These are phyloP conservation scores for Drosophila nasuta DNA, from an alignment of 1,140 invertebrate species.

Conservation along the genomic window DNA sequence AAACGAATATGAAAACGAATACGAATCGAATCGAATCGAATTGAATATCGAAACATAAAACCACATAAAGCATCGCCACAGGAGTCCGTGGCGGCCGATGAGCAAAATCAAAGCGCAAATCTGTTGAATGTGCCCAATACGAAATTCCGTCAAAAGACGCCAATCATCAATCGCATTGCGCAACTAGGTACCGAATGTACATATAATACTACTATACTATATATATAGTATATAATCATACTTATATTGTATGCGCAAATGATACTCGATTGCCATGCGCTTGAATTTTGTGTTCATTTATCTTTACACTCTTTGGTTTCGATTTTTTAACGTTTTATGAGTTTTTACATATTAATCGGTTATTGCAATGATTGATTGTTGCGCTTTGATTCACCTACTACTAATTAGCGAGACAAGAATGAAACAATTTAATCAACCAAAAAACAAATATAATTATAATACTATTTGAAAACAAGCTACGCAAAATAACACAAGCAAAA, in stretches of 20 bases:
- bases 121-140: conserved; percentile 67
- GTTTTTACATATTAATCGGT: conserved; percentile 30
- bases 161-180: conserved; percentile 83
- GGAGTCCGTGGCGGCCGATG: conserved; percentile 64
- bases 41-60: conserved; percentile 24
- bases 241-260: conserved; percentile 58
- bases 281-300: conserved; percentile 45
- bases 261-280: conserved; percentile 79
- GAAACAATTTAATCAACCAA: conserved; percentile 36
- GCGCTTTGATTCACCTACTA: conserved; percentile 75
- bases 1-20: conserved; percentile 10
- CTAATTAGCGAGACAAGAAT: conserved; percentile 74
- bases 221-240: conserved; percentile 49
- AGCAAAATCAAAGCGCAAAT: conserved; percentile 65
- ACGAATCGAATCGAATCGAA: neutral
- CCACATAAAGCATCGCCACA: conserved; percentile 67
- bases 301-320: conserved; percentile 31
- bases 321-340: conserved; percentile 39
- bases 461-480: conserved; percentile 17
- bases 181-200: conserved; percentile 73
- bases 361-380: conserved; percentile 75
- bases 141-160: conserved; percentile 84
- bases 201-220: conserved; percentile 17
- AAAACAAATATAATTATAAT: conserved; percentile 13
- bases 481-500: conserved; percentile 21